Evolutionary conservation across 2,113 vertebrate species (phyloP).

Genomic region (Oreocharis arfaki): DNA sequence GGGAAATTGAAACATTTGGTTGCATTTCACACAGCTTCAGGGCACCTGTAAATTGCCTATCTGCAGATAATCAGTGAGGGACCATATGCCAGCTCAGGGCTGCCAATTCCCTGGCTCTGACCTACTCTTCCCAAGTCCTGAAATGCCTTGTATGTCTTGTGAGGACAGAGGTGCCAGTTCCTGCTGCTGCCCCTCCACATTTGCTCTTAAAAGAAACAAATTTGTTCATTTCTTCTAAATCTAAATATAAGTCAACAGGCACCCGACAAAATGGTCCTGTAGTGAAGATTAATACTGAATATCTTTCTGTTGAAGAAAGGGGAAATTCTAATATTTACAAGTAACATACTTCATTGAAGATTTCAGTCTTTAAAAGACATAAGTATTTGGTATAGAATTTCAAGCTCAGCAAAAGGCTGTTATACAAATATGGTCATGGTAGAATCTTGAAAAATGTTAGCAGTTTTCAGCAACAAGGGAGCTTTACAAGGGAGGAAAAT

Average conservation of each 20-base stretch:
- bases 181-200: neutral
- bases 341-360: conserved; percentile 32
- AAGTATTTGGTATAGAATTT: conserved; percentile 41
- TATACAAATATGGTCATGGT: conserved; percentile 24
- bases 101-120: neutral
- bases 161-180: neutral
- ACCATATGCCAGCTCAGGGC: neutral
- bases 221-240: neutral
- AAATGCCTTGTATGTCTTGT: neutral
- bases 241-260: neutral
- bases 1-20: conserved; percentile 2
- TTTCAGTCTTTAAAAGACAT: conserved; percentile 29
- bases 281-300: neutral
- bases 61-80: neutral
- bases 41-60: neutral
- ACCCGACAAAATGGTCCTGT: neutral
- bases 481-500: neutral
- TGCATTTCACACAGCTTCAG: neutral
- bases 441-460: conserved; percentile 33
- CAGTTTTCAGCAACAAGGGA: conserved; percentile 9
- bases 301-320: neutral
- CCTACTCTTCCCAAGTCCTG: neutral
- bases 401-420: neutral
- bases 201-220: neutral
- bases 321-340: neutral